These are phyloP conservation scores for Gryon sp. DNA, from an alignment of 1,140 invertebrate genomes.

Conservation along the genomic window DNA sequence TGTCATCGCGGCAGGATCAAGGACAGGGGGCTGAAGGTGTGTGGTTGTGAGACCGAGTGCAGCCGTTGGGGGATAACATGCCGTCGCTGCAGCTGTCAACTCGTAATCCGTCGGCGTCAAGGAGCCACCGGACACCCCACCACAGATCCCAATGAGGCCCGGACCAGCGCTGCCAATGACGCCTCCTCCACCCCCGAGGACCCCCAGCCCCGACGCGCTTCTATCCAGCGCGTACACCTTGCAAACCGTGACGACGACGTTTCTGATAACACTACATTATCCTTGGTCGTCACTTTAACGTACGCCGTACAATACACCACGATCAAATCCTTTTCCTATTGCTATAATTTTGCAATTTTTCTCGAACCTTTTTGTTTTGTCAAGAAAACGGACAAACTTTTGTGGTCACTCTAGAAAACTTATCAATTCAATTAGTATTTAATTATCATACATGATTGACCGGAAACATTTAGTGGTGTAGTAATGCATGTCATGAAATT, in stretches of 20 bases:
- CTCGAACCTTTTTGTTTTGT: too few species aligned
- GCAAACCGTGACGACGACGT: constrained; percentile 71
- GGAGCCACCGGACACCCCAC: constrained; percentile 67
- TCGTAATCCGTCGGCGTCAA: constrained; percentile 75
- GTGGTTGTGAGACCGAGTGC: constrained; percentile 65
- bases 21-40: constrained; percentile 71
- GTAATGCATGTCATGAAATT: too few species aligned
- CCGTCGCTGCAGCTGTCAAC: constrained; percentile 66
- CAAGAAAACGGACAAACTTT: too few species aligned
- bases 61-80: constrained; percentile 74
- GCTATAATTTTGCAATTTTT: too few species aligned
- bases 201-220: constrained; percentile 76
- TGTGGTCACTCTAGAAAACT: too few species aligned
- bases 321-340: too few species aligned
- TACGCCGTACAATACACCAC: not conserved
- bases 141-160: constrained; percentile 73
- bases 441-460: too few species aligned
- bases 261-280: constrained; percentile 70
- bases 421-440: too few species aligned
- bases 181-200: constrained; percentile 74
- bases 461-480: too few species aligned
- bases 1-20: constrained; percentile 71
- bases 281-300: constrained; percentile 14
- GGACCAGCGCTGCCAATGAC: constrained; percentile 66
- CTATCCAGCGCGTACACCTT: constrained; percentile 80